Base-by-base conservation (phyloP, 1,140 invertebrate species). In the Drosophila ambigua region DNA sequence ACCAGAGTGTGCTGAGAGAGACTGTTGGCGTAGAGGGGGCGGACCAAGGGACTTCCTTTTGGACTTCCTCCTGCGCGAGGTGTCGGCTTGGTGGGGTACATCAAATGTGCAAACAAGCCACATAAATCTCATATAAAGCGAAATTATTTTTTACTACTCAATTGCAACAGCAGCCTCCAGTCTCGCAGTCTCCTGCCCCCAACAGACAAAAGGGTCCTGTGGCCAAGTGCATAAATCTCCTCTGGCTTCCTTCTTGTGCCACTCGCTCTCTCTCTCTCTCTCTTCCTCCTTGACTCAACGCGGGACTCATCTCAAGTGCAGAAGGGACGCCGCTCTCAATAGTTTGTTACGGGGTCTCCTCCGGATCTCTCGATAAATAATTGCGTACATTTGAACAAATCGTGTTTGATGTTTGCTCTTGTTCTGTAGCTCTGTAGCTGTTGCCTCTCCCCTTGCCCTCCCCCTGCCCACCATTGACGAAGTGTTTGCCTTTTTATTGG, bases 311-410 rank as follows among this genome's bases (percentile, higher is more conserved):
- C 59, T 77, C 57, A 44, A 62, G 60, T 50, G 55, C 44, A 44
- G 31, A 23, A 49, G 61, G 35, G 35, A 13, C 11, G 35, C 35
- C 11, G 35, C 52, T 74, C 52, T 35, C 59, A 67, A 83, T 67
- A 81, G 77, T 89, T 79, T 64, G 68, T 72, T 59, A 59, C 63
- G 49, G 43, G 53, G 73, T 61, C 35, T 39, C 35, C 35, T 11
- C 53, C 44, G 35, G 60, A 55, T 80, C 79, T 39, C 11, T 57
- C 79, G 82, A 83, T 90, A 90, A 90, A 90, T 90, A 90, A 90
- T 90, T 90, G 87, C 87, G 79, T 87, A 90, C 87, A 90, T 90
- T 90, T 90, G 79, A 77, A 74, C 79, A 90, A 90, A 90, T 87
- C 82, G 82, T 90, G 87, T 90, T 90, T 90, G 87, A 90, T 82